Conservation (phyloP, 2,797 vertebrate species). For the Corythornis leucogaster region DNA sequence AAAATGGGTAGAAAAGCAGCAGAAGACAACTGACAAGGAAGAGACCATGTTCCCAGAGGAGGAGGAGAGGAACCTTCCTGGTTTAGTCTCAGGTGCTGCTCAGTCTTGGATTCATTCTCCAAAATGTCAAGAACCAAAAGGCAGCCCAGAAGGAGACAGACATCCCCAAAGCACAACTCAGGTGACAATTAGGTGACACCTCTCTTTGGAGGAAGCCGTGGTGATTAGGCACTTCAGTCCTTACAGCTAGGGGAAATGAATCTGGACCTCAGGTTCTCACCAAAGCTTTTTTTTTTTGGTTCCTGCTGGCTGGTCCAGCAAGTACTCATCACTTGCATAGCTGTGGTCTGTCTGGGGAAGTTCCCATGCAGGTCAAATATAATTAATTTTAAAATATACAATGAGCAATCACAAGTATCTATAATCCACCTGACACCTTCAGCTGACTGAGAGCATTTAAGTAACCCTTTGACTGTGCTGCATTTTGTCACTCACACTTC, state of each 20-base stretch:
- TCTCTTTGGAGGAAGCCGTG: background rate
- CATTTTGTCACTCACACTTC: background rate
- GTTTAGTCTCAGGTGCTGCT: background rate
- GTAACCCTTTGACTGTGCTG: background rate
- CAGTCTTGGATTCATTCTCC: background rate
- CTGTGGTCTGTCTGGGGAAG: background rate
- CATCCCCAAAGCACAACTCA: background rate
- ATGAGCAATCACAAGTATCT: background rate
- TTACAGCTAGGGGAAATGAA: background rate
- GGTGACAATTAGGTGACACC: background rate
- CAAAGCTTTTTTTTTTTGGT: background rate
- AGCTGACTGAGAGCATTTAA: background rate
- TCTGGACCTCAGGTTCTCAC: background rate
- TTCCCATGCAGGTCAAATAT: background rate
- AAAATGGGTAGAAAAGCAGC: background rate
- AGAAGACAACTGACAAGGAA: background rate
- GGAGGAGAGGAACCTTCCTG: background rate
- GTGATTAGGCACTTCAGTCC: background rate
- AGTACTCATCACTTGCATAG: background rate
- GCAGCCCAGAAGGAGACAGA: background rate
- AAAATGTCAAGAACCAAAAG: background rate
- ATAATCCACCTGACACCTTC: background rate
- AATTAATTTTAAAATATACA: background rate
- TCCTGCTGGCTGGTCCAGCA: background rate
- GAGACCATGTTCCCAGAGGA: accelerated